phyloP scores from a whole-genome alignment of 1,140 invertebrate genomes.

The Cotesia glomerata region DNA sequence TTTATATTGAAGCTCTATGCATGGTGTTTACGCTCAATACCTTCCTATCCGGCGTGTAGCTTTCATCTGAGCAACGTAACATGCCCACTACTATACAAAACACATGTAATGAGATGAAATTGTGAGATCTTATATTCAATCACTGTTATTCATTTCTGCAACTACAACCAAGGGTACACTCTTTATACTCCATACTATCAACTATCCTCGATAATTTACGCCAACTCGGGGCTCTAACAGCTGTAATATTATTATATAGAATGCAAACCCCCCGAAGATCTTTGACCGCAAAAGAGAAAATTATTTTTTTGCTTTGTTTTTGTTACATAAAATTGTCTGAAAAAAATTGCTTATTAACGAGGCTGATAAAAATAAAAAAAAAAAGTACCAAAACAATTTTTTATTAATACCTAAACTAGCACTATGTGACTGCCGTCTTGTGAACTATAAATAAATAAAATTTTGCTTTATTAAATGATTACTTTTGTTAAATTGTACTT shows the following conservation, averaged over 20 bases:
- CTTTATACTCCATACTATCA: too few species aligned
- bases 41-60: not conserved
- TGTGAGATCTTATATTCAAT: conserved; percentile 17
- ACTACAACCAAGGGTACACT: not conserved
- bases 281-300: not conserved
- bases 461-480: too few species aligned
- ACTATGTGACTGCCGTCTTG: too few species aligned
- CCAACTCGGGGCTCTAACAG: not conserved
- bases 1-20: not conserved
- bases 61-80: conserved; percentile 1
- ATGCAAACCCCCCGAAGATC: not conserved
- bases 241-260: not conserved
- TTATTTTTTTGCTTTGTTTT: not conserved
- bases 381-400: too few species aligned
- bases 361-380: too few species aligned
- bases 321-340: too few species aligned
- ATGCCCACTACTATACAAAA: not conserved
- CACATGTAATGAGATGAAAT: not conserved
- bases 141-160: conserved; percentile 12
- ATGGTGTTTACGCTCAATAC: not conserved
- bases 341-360: too few species aligned
- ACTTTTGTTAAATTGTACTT: too few species aligned
- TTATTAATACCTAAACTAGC: too few species aligned
- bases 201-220: not conserved
- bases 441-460: too few species aligned